phyloP scores from a whole-genome alignment of 2,888 invertebrate genomes.

The Carabus problematicus region DNA sequence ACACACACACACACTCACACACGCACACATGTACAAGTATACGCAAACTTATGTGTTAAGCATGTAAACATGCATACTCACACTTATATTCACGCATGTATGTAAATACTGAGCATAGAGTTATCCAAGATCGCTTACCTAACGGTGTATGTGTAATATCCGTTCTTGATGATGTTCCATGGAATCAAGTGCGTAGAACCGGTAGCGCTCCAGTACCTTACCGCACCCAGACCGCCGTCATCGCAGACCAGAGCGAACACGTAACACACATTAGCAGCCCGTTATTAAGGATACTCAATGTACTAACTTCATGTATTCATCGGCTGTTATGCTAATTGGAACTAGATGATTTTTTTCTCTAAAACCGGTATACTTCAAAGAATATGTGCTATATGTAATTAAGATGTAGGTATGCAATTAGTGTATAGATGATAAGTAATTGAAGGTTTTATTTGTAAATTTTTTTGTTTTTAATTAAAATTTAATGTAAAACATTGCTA shows the following conservation, averaged over 20 bases:
- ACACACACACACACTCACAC: neutral
- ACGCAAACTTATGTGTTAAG: constrained; percentile 10
- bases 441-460: no score
- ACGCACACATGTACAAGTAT: neutral
- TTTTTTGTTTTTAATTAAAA: no score
- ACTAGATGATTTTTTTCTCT: no score
- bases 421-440: no score
- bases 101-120: neutral
- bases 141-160: constrained; percentile 26
- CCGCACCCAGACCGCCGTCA: neutral
- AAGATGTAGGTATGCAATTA: no score
- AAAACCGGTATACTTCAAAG: no score
- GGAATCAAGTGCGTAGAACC: constrained; percentile 31
- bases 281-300: neutral
- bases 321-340: no score
- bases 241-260: constrained; percentile 10
- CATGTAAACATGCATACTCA: constrained; percentile 16
- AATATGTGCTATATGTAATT: no score
- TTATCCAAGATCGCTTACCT: constrained; percentile 29
- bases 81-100: constrained; percentile 2
- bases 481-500: no score
- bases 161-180: constrained; percentile 13
- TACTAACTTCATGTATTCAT: no score
- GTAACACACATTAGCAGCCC: constrained; percentile 31
- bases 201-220: neutral